Conservation (phyloP, 2,888 invertebrate genomes). For the Gonocerus acuteangulatus region DNA sequence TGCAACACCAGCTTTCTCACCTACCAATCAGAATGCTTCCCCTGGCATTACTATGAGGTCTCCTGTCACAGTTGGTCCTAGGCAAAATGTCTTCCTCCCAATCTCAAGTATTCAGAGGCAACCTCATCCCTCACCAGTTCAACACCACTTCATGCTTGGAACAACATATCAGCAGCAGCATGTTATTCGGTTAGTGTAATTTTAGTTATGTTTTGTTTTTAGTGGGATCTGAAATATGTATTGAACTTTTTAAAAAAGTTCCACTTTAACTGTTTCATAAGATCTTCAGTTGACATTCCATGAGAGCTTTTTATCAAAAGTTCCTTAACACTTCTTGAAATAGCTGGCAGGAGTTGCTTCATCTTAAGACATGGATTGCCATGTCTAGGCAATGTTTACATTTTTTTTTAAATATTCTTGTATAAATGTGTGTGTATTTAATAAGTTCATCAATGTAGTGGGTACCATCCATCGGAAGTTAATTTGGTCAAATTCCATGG, state of each 20-base stretch:
- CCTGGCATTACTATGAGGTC: slow-evolving; percentile 62
- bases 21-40: slow-evolving; percentile 55
- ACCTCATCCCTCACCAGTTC: slow-evolving; percentile 40
- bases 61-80: slow-evolving; percentile 59
- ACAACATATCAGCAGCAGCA: slow-evolving; percentile 38
- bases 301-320: slow-evolving; percentile 9
- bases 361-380: too few relatives aligned
- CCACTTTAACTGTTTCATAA: too few relatives aligned
- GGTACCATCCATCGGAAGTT: too few relatives aligned
- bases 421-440: too few relatives aligned
- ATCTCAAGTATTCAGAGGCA: slow-evolving; percentile 52
- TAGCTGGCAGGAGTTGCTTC: too few relatives aligned
- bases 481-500: too few relatives aligned
- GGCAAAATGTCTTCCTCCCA: slow-evolving; percentile 86
- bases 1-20: slow-evolving; percentile 82
- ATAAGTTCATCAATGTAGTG: too few relatives aligned
- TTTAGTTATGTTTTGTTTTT: not conserved
- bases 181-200: slow-evolving; percentile 41
- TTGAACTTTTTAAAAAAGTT: too few relatives aligned
- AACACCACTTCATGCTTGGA: slow-evolving; percentile 41
- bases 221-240: not conserved
- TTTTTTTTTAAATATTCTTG: too few relatives aligned
- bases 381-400: too few relatives aligned
- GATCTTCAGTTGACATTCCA: too few relatives aligned
- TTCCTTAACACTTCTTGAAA: too few relatives aligned